Conservation (phyloP, 35 echinoderm and acorn worm genomes). For the Eucidaris tribuloides region DNA sequence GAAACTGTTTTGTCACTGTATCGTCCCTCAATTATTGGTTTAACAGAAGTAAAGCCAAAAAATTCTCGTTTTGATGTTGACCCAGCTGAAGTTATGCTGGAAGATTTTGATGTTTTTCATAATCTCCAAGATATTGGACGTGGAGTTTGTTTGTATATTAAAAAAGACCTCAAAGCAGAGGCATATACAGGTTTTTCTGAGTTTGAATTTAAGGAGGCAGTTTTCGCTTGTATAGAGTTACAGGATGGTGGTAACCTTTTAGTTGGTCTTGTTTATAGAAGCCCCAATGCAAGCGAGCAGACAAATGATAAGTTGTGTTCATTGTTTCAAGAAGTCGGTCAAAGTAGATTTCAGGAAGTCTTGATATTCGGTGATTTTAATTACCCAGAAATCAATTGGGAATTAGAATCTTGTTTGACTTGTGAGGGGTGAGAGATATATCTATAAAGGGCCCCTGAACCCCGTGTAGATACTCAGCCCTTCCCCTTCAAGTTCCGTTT, state of each 20-base stretch:
- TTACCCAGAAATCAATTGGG: conserved; percentile 28
- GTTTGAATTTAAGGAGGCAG: neutral
- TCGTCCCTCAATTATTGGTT: neutral
- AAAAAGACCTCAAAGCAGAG: neutral
- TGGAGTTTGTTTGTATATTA: neutral
- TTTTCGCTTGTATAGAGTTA: neutral
- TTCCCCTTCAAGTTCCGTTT: no score
- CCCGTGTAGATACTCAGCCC: no score
- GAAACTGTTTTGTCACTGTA: neutral
- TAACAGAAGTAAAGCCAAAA: conserved; percentile 6
- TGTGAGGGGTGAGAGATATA: no score
- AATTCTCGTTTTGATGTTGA: neutral
- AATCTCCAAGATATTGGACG: neutral
- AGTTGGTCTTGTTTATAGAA: conserved; percentile 23
- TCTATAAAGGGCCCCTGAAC: no score
- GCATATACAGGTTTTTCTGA: neutral
- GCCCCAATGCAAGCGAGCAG: neutral
- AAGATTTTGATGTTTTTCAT: neutral
- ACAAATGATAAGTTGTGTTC: neutral
- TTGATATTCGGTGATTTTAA: conserved; percentile 50
- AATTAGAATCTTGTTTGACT: neutral
- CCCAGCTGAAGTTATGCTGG: neutral
- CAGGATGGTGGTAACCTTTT: neutral
- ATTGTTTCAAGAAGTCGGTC: neutral
- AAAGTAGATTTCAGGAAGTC: neutral